Base-by-base conservation (phyloP, 2,888 invertebrate genomes). In the Ctena decussata region DNA sequence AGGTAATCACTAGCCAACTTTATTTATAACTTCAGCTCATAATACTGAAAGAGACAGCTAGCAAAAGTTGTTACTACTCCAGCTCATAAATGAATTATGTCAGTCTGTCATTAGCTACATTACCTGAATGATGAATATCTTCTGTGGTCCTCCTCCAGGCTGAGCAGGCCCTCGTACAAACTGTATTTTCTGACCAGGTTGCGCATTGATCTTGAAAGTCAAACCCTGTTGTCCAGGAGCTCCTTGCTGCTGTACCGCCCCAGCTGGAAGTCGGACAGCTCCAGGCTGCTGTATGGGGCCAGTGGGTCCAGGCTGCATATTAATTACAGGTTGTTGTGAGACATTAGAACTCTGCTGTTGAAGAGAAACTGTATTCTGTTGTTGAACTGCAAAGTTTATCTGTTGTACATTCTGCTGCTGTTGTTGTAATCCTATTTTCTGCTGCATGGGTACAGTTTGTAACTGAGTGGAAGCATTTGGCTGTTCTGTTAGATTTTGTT, bases 121-220 rank as follows among this genome's bases (percentile, higher is more conserved):
- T 76, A 76, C 76, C 76, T 76, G 80, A n/a, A 80, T 73, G 37
- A 80, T 80, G 8, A 80, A 57, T 30, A 80, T 73, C 12, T 69
- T 65, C 80, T 80, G 80, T 11, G 80, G 73, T 1, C 39, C 80
- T 12, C 57, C 73, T 12, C 44, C 65, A n/a, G 80, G 24, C 8
- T 41, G 41, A 18, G 72, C 30, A 30, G 60, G 72, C 27, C 37
- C 53, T 49, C 27, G 77, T 32, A 77, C 70, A 8, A 77, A 35
- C 44, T 77, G 84, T 57, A 84, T 77, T 65, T 57, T 82, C 78
- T 82, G 87, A 35, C 82, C 82, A 60, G 80, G 75, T 70, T 74
- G 83, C 35, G 75, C 37, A 69, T 72, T 39, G 57, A 37, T 39
- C 41, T 73, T 53, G 57, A 32, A 53, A 37, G 77, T 8, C 8